Conservation (phyloP, 2,888 invertebrate species). For the Mesorhabditis belari region DNA sequence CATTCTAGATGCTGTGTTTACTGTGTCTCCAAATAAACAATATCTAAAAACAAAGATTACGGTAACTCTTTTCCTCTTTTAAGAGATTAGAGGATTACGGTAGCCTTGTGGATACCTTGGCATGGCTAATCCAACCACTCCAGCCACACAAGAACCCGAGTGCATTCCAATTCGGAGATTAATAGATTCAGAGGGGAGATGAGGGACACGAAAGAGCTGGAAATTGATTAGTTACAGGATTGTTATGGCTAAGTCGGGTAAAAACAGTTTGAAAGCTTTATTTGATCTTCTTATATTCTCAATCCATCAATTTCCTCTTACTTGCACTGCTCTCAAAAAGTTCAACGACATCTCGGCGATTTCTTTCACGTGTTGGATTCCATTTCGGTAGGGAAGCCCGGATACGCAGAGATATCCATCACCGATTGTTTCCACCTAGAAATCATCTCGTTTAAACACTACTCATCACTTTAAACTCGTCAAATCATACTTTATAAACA, state of each 20-base stretch:
- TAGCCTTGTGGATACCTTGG: constrained; percentile 13
- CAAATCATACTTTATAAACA: constrained; percentile 41
- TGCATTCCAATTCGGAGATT: constrained; percentile 37
- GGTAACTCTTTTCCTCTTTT: too few relatives aligned
- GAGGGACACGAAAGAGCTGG: constrained; percentile 34
- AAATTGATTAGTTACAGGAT: too few relatives aligned
- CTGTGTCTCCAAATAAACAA: constrained; percentile 47
- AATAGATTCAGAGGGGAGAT: constrained; percentile 40
- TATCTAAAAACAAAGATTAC: constrained; percentile 25
- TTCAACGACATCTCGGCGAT: constrained; percentile 18
- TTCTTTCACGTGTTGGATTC: not conserved
- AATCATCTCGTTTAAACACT: too few relatives aligned
- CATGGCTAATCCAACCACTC: constrained; percentile 41
- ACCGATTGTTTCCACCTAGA: not conserved
- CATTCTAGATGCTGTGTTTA: constrained; percentile 48
- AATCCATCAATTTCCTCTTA: too few relatives aligned
- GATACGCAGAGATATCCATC: constrained; percentile 1
- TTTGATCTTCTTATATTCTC: too few relatives aligned
- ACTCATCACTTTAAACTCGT: too few relatives aligned
- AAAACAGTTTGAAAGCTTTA: not conserved
- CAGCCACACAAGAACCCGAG: constrained; percentile 35
- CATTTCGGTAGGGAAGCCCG: not conserved
- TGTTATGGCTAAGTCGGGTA: too few relatives aligned
- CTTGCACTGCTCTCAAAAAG: constrained; percentile 12
- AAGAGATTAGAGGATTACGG: too few relatives aligned